Evolutionary conservation across 1,140 invertebrate species (phyloP).

Genomic region (Pseudomyrmex cubaensis): DNA sequence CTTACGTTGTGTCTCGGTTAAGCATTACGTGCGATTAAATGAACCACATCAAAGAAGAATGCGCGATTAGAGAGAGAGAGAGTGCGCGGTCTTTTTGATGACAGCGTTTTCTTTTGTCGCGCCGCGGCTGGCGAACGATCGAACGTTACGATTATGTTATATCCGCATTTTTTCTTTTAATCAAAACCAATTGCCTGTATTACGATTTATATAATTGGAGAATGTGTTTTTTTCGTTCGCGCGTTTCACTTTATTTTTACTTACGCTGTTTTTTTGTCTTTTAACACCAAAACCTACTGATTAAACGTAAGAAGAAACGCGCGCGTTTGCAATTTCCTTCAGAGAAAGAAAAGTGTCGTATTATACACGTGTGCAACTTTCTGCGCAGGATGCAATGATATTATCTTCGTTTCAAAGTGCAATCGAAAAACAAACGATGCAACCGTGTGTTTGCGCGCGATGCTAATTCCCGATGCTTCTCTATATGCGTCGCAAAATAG

Average conservation of each 20-base stretch:
- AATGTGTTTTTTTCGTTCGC: too few species aligned
- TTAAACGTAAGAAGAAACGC: not conserved
- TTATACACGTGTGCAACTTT: not conserved
- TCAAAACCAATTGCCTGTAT: too few species aligned
- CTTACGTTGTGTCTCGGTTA: not conserved
- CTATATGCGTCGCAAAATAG: not conserved
- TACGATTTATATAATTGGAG: too few species aligned
- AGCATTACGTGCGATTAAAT: conserved; percentile 55
- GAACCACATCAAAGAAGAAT: conserved; percentile 70
- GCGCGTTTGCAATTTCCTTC: not conserved
- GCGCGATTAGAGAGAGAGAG: conserved; percentile 54
- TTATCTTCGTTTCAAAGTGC: not conserved
- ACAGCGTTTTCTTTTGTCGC: conserved; percentile 41
- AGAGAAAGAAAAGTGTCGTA: not conserved
- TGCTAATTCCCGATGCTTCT: not conserved
- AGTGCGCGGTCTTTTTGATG: conserved; percentile 42
- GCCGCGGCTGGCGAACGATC: conserved; percentile 8
- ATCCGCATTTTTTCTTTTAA: too few species aligned
- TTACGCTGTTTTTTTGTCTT: too few species aligned
- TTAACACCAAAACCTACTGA: too few species aligned
- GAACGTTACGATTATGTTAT: too few species aligned
- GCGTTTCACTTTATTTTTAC: too few species aligned
- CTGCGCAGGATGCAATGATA: not conserved
- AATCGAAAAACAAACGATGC: not conserved
- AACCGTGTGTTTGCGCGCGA: conserved; percentile 5